Evolutionary conservation across 2,797 vertebrate genomes (phyloP), one percentile per base, ranked within the genome.

Genomic region (Peromyscus aztecus): DNA sequence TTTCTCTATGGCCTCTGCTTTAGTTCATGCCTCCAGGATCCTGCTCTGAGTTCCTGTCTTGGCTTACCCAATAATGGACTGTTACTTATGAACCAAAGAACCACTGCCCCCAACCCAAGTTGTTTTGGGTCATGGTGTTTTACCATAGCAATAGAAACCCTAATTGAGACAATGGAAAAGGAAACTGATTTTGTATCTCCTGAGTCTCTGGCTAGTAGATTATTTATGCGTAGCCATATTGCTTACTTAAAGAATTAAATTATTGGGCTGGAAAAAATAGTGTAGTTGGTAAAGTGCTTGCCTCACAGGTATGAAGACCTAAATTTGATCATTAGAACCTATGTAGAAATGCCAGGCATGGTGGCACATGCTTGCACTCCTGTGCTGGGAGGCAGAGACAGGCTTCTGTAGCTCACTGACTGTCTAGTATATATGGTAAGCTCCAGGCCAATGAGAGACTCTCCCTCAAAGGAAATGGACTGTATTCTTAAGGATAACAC

Each of bases 171-270:
- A 59, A 24, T 69, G 31, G 29, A 94, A 85, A 94, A 94, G 37
- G 19, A 93, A 95, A 85, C 46, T 91, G 49, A 90, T 34, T 78
- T 16, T 24, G 57, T 63, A 86, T 46, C 43, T 77, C 6, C 49
- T 95, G 7, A 91, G 91, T 81, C 21, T 92, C 40, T 57, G 49
- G 3, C 57, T 73, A 75, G 6, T 78, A 3, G 9, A 2, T 83
- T 91, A 34, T 59, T 97, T 97, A 55, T 6, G 69, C 8, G 80
- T 90, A 37, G 77, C 55, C 40, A 17, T 84, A 90, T 82, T 92
- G 16, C 19, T 65, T 92, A 23, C 55, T 94, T 91, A 88, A 52
- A 95, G 77, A 96, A 52, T 89, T 76, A 81, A 95, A 82, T 81
- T 94, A 31, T 94, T 91, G 87, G 21, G 52, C 71, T 80, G 24